Evolutionary conservation across 1,140 invertebrate genomes (phyloP).

Genomic region (Heliconius himera): DNA sequence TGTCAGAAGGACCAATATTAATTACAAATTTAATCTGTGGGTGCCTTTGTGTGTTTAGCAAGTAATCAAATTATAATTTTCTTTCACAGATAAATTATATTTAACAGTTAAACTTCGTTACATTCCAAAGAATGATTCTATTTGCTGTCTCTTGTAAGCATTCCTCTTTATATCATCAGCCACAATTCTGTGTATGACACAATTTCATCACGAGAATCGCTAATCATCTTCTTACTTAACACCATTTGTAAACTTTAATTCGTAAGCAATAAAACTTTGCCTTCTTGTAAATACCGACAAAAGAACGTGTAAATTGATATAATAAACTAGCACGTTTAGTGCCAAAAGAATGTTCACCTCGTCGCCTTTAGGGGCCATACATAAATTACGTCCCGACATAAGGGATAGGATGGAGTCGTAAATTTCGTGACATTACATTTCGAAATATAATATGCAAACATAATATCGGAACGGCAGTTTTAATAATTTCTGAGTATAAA

Average conservation of each 20-base stretch:
- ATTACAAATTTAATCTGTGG: conserved; percentile 47
- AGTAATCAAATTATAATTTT: conserved; percentile 54
- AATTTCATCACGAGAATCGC: conserved; percentile 4
- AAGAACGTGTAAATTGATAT: conserved; percentile 27
- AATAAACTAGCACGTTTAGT: conserved; percentile 63
- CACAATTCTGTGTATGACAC: conserved; percentile 56
- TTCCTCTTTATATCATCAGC: conserved; percentile 59
- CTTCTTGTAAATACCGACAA: conserved; percentile 61
- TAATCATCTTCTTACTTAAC: neutral
- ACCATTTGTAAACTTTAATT: conserved; percentile 10
- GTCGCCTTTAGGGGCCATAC: neutral
- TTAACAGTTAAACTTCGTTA: conserved; percentile 65
- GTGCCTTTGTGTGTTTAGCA: conserved; percentile 67
- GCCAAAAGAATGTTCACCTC: conserved; percentile 53
- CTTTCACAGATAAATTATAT: conserved; percentile 2
- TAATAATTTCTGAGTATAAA: too few relatives aligned
- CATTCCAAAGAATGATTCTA: conserved; percentile 76
- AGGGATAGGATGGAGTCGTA: too few relatives aligned
- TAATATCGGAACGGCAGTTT: too few relatives aligned
- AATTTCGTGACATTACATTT: too few relatives aligned
- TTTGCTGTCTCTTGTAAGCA: conserved; percentile 58
- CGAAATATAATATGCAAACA: too few relatives aligned
- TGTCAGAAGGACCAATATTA: conserved; percentile 65
- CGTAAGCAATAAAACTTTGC: conserved; percentile 68
- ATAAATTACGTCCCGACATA: too few relatives aligned